These are phyloP conservation scores for Lampropteryx suffumata DNA, from an alignment of 2,888 invertebrate species.

Conservation along the genomic window DNA sequence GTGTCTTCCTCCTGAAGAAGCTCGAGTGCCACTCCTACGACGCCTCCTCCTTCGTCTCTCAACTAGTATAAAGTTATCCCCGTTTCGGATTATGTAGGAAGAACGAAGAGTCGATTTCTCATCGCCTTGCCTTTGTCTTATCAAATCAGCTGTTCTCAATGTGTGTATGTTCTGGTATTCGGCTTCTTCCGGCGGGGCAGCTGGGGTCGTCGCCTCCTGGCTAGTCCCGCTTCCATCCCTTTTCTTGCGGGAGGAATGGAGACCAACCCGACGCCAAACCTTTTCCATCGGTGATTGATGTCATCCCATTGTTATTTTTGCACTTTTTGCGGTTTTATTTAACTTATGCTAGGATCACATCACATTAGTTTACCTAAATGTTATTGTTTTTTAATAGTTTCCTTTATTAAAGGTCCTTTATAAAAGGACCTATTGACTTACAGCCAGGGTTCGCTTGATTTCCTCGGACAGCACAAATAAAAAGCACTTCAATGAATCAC, in stretches of 20 bases:
- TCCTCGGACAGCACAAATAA: constrained; percentile 41
- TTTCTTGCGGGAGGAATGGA: constrained; percentile 83
- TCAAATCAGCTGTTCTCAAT: constrained; percentile 78
- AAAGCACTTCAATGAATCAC: constrained; percentile 54
- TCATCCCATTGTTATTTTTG: constrained; percentile 76
- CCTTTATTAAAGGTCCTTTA: no score
- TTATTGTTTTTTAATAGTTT: constrained; percentile 1
- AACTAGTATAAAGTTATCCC: constrained; percentile 78
- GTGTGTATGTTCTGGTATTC: constrained; percentile 80
- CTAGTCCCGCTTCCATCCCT: constrained; percentile 81
- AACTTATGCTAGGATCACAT: no score
- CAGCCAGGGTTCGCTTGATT: constrained; percentile 24
- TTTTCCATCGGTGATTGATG: constrained; percentile 80
- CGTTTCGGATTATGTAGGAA: constrained; percentile 78
- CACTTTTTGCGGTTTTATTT: constrained; percentile 22
- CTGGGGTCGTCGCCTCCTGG: constrained; percentile 59
- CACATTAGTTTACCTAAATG: no score
- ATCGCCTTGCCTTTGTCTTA: constrained; percentile 76
- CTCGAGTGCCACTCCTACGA: constrained; percentile 74
- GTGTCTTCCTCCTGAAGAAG: constrained; percentile 72
- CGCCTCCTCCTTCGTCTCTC: constrained; percentile 74
- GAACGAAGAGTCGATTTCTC: constrained; percentile 78
- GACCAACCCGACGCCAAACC: constrained; percentile 82
- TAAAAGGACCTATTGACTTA: constrained; percentile 20
- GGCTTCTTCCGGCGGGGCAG: constrained; percentile 63